Evolutionary conservation across 1,140 invertebrate species (phyloP), one percentile per base, ranked within the genome.

Genomic region (Drosophila malerkotliana): DNA sequence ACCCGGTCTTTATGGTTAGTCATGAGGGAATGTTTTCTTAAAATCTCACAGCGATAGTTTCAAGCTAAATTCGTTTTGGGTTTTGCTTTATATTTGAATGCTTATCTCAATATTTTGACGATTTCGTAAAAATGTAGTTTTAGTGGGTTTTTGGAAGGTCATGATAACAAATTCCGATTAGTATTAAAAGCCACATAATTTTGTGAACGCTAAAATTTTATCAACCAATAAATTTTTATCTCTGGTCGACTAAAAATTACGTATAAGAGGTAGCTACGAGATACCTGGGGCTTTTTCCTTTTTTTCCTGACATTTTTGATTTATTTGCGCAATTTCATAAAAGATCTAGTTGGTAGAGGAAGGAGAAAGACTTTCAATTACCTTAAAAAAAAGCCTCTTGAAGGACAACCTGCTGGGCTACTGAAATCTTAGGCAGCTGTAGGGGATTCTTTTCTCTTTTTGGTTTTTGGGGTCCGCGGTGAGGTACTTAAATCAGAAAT

Each of bases 391-490:
- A 28, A 37, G 10, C 12, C 10, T 37, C 34, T 37, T n/a, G 34
- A 37, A 37, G 53, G 71, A 54, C 78, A 85, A 85, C 81, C 81
- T 85, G 81, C 81, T 85, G 81, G 49, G 81, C 82, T n/a, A 51
- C 68, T 18, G 39, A 26, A 37, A 56, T 59, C 39, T 37, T 41
- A 12, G 37, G 41, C 48, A 60, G 62, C 82, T 82, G 82, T 18
- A 44, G 41, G 6, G 6, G 41, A 14, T 18, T 14, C 41, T 18
- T 44, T 41, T 1, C n/a, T 14, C 4, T 3, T 41, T 41, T 41
- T 14, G 5, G 8, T 39, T 41, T 41, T 44, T 18, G 41, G 41
- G 78, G 48, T 47, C 69, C 59, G 34, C 49, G 53, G 63, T 54
- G 56, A 78, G 55, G 60, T 57, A 73, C 68, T 85, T 85, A 80